Evolutionary conservation across 2,113 vertebrate species (phyloP).

Genomic region (Oryzias javanicus): DNA sequence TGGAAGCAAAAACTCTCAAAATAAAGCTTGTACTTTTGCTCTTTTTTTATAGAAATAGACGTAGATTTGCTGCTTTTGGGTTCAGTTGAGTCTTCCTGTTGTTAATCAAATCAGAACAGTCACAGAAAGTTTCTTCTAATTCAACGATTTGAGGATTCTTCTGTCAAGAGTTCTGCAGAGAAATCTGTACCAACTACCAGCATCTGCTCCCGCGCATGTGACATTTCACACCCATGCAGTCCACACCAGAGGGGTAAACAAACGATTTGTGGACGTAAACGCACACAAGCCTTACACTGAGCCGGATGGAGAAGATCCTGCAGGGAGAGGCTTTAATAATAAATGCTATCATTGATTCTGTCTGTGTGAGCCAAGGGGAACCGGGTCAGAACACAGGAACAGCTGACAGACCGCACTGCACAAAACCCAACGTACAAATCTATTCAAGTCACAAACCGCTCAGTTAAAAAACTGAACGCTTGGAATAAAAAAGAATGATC

Average conservation of each 20-base stretch:
- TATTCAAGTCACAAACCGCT: constrained; percentile 9
- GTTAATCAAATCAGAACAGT: too few relatives aligned
- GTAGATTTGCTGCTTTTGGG: too few relatives aligned
- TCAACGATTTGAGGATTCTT: too few relatives aligned
- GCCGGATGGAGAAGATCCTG: constrained; percentile 43
- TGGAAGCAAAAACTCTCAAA: too few relatives aligned
- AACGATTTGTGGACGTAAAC: constrained; percentile 31
- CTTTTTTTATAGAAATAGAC: too few relatives aligned
- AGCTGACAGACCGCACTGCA: constrained; percentile 33
- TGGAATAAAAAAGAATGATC: too few relatives aligned
- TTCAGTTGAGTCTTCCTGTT: too few relatives aligned
- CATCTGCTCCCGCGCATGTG: constrained; percentile 56
- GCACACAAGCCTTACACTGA: constrained; percentile 4
- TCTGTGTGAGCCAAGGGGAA: constrained; percentile 9
- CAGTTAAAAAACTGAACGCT: too few relatives aligned
- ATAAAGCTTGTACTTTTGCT: too few relatives aligned
- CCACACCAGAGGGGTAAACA: constrained; percentile 72
- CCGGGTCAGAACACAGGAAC: constrained; percentile 18
- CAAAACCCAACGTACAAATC: constrained; percentile 39
- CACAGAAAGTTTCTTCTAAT: too few relatives aligned
- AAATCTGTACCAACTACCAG: constrained; percentile 13
- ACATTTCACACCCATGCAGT: constrained; percentile 48
- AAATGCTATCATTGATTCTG: constrained; percentile 64
- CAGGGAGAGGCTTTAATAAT: constrained; percentile 53
- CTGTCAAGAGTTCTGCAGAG: constrained; percentile 11